Conservation (phyloP, 2,888 invertebrate genomes). For the Agrotis exclamationis region DNA sequence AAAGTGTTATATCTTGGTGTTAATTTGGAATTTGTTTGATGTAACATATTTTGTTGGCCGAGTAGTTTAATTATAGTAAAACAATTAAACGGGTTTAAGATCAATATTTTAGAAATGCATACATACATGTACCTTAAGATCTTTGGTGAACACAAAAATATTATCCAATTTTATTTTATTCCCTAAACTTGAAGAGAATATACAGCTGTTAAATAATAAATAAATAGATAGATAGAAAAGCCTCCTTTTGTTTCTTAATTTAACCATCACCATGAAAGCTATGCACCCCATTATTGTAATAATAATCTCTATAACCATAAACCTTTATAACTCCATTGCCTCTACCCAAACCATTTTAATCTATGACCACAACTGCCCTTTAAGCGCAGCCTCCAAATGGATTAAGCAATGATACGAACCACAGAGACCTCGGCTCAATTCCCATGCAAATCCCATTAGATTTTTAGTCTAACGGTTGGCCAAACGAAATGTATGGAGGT, state of each 20-base stretch:
- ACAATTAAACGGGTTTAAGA: no score
- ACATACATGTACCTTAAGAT: no score
- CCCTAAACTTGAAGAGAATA: no score
- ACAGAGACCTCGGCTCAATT: constrained; percentile 79
- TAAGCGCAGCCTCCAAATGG: constrained; percentile 77
- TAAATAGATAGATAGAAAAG: no score
- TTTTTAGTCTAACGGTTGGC: constrained; percentile 78
- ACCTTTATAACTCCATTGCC: constrained; percentile 29
- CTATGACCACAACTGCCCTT: constrained; percentile 52
- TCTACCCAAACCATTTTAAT: constrained; percentile 49
- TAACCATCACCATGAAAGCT: background rate
- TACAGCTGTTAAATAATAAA: no score
- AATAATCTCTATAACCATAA: constrained; percentile 14
- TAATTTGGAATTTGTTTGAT: no score
- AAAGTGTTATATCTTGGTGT: no score
- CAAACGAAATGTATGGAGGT: constrained; percentile 36
- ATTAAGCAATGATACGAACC: constrained; percentile 81
- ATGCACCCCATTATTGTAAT: background rate
- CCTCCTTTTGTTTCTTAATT: background rate
- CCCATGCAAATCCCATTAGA: constrained; percentile 84
- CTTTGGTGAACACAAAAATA: no score
- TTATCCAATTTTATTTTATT: no score
- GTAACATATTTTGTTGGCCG: no score
- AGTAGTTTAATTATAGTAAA: no score
- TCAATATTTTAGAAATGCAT: no score